A percentile compares a stretch with the other conserved stretches of the same genome.
Conservation (phyloP, 2,113 vertebrate genomes). For the Halichoerus grypus region DNA sequence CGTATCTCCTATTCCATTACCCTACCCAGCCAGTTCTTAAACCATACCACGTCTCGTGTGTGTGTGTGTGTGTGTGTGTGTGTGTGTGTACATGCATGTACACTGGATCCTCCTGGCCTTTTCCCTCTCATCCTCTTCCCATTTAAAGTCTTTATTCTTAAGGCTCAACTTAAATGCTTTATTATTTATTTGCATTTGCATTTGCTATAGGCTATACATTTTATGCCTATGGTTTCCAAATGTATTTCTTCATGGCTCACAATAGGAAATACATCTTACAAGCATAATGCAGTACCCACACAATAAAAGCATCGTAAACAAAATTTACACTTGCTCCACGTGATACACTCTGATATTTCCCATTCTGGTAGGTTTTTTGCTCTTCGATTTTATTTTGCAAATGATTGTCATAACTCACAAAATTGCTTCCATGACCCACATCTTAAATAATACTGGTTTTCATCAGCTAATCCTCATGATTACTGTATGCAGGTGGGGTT, state of each 20-base stretch:
- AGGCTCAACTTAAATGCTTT: accelerated
- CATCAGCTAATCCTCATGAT: not conserved
- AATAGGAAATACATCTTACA: not conserved
- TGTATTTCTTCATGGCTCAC: no score
- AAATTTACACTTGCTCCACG: accelerated
- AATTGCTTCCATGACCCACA: not conserved
- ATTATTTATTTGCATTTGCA: not conserved
- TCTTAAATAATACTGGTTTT: not conserved
- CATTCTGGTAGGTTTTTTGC: no score
- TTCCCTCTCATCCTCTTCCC: not conserved
- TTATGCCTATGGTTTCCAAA: not conserved
- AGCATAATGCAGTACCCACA: not conserved
- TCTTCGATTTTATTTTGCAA: not conserved
- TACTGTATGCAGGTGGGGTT: accelerated
- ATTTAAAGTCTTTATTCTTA: not conserved
- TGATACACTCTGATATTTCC: not conserved
- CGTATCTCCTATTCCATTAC: no score
- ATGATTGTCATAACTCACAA: no score
- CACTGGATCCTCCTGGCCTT: not conserved
- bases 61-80: not conserved
- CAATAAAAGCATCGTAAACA: not conserved
- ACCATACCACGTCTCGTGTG: accelerated
- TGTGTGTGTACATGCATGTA: not conserved
- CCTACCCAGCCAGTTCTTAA: not conserved
- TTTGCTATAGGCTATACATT: not conserved